Evolutionary conservation across 1,140 invertebrate genomes (phyloP), one percentile per base, ranked within the genome.

Genomic region (Drosophila kohkoa): DNA sequence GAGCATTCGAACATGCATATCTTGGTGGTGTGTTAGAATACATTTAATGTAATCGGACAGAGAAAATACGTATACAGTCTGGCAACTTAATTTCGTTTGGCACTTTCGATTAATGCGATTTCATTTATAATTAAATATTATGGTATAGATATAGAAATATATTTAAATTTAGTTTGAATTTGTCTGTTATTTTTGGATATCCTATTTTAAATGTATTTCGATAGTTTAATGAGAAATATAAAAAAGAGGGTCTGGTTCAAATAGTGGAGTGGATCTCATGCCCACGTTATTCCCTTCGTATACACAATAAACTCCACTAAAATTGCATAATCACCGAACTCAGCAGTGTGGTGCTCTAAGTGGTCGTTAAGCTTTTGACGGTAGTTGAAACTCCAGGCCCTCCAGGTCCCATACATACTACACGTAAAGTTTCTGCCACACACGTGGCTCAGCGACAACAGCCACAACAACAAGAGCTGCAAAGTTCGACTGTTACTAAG

Each of bases 341-440:
- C 55, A 67, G n/a, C 41, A 41, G 38, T 62, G 65, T 41, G 65
- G 71, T 74, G 57, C 48, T 62, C 30, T 30, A 69, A 74, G 71
- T 74, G 71, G 49, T 62, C 71, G 71, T 74, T 74, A 74, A 74
- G 65, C 71, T 69, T 62, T 74, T 49, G 52, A 68, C 55, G 71
- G 51, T 68, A 68, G 71, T 74, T 68, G 65, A 55, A 70, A 48
- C 49, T 51, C 41, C 55, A 32, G 5, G 8, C 8, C 48, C 30
- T 55, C 32, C 20, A 25, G 30, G 30, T 16, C 7, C 8, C 30
- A 55, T 28, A 35, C 30, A 55, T 25, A n/a, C 28, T 13, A 62
- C 60, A 62, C 15, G 66, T 41, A 75, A 75, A 75, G 52, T 75
- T 75, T 70, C 52, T 43, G 67, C 67, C 66, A 58, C 73, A 75